A percentile compares a stretch with the other conserved stretches of the same genome.
Conservation (phyloP, 2,113 vertebrate species). For the Paratilapia polleni region DNA sequence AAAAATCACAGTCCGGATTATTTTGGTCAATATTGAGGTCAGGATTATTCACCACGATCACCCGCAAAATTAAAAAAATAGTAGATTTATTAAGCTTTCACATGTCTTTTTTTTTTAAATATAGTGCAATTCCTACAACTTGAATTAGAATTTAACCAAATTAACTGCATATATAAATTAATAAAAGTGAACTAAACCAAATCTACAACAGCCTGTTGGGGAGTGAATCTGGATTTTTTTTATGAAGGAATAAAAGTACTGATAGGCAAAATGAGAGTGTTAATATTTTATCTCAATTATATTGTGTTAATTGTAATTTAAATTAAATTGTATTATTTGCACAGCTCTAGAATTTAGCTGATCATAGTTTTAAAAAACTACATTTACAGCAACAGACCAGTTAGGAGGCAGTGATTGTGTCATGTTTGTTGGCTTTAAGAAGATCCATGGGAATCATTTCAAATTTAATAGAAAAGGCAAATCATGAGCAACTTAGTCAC, state of each 20-base stretch:
- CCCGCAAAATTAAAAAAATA: background rate
- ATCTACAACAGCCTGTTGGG: accelerated
- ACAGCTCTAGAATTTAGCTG: too few species aligned
- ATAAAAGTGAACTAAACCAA: background rate
- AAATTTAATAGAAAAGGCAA: too few species aligned
- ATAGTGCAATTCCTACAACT: background rate
- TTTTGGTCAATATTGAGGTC: background rate
- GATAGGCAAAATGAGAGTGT: background rate
- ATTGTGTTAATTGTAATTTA: background rate
- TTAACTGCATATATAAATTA: background rate
- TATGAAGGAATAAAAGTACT: background rate
- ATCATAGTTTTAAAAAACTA: too few species aligned
- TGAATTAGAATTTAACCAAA: accelerated
- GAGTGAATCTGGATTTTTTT: background rate
- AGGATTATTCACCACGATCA: background rate
- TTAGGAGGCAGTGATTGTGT: too few species aligned
- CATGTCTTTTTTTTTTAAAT: background rate
- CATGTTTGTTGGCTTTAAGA: background rate
- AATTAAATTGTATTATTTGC: too few species aligned
- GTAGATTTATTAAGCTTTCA: accelerated
- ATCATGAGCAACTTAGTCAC: background rate
- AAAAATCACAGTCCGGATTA: background rate
- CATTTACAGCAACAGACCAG: too few species aligned
- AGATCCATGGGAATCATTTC: background rate
- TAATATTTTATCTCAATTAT: background rate